Base-by-base conservation (phyloP, 2,888 invertebrate species). In the Hanleya hanleyi region DNA sequence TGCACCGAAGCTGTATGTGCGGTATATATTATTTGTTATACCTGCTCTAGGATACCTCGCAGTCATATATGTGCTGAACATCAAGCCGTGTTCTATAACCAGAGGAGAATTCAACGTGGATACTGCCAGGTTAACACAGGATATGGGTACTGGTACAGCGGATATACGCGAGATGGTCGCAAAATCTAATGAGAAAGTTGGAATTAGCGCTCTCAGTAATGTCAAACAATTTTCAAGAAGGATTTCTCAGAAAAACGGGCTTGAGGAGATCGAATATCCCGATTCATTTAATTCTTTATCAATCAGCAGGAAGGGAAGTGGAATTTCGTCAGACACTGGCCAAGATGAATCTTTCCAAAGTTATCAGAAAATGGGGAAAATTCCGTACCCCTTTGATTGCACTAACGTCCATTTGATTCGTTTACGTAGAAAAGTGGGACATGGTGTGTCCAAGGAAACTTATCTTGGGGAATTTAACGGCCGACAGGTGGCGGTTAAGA, bases 371-470 rank as follows among this genome's bases (percentile, higher is more conserved):
- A n/a, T n/a, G n/a, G n/a, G n/a, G n/a, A n/a, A n/a, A n/a, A n/a
- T n/a, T 38, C 4, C 47, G 47, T 26, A 35, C 32, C 33, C 79
- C 0, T 84, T 86, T 41, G 86, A 85, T 75, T 89, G 89, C 71
- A 76, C 84, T 12, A 86, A 87, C 57, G 82, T 89, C 35, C 81
- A 85, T 62, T 37, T 76, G 18, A 84, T 89, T 49, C 77, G 79
- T 61, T 71, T 89, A 12, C 80, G 81, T 51, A 79, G 80, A 49
- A 87, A 88, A 77, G 79, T 88, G 9, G 89, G 89, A 3, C 86
- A 87, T 50, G 89, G 89, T 1, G 87, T 88, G 1, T 84, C 88
- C 15, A 89, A 89, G 69, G 88, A 89, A 71, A 85, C 88, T 0
- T 88, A 85, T 73, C 80, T 83, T 6, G 87, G 86, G 4, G 74